phyloP scores from a whole-genome alignment of 2,797 vertebrate species.

The Morelia viridis region DNA sequence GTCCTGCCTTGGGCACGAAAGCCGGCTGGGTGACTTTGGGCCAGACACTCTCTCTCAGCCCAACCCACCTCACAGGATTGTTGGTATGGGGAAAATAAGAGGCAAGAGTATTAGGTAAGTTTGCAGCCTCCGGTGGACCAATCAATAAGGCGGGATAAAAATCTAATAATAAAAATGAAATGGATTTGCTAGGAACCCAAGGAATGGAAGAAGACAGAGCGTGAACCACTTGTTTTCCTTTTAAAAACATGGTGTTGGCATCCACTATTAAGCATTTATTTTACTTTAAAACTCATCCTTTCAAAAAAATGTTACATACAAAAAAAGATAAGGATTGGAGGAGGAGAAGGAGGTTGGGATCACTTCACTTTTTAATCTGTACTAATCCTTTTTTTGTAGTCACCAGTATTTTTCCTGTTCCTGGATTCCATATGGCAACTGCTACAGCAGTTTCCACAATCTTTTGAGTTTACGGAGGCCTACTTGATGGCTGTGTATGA shows the following conservation, averaged over 20 bases:
- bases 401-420: slow-evolving; percentile 91
- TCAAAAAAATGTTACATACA: background rate
- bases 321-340: background rate
- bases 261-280: background rate
- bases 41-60: background rate
- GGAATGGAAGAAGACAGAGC: background rate
- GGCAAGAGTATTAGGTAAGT: background rate
- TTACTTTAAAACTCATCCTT: background rate
- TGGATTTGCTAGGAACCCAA: background rate
- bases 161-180: background rate
- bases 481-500: slow-evolving; percentile 90
- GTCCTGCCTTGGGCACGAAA: background rate
- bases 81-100: background rate
- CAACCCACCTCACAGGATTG: background rate
- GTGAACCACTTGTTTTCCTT: background rate
- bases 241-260: background rate
- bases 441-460: slow-evolving; percentile 82
- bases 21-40: background rate
- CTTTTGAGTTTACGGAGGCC: slow-evolving; percentile 88
- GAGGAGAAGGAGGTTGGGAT: background rate
- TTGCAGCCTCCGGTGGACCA: background rate
- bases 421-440: slow-evolving; percentile 94
- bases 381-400: slow-evolving; percentile 73
- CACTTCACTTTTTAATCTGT: slow-evolving; percentile 67
- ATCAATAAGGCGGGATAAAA: background rate